Base-by-base conservation (phyloP, 2,888 invertebrate genomes). In the Gibbula magus region DNA sequence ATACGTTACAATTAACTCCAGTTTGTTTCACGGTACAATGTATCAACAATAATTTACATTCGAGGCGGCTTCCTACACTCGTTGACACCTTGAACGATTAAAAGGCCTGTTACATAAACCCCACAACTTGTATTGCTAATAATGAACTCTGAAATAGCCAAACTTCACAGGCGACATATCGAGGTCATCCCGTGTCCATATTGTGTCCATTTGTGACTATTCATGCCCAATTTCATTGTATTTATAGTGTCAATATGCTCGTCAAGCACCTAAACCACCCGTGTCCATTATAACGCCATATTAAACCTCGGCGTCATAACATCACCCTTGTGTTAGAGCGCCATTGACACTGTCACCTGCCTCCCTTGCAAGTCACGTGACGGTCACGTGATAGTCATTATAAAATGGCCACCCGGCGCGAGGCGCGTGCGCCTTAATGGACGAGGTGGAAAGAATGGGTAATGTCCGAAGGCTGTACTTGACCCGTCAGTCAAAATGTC, bases 271-370 rank as follows among this genome's bases (percentile, higher is more conserved):
- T 18, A 25, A 25, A 3, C 29, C 61, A 10, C 61, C 61, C 61
- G 61, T 61, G 29, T 29, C 29, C 29, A 61, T 61, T 61, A 61
- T 25, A 61, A 61, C 25, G 29, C 61, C 61, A 61, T 61, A 61
- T 61, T 56, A 61, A 61, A 45, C 29, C 61, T 61, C 61, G 29
- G 61, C 29, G 29, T 61, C 25, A 61, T 61, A 61, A 61, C n/a
- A 61, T 29, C 45, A 10, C 10, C 16, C 25, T 29, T 25, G 61
- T 61, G 61, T 61, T 22, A 61, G 25, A 25, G 16, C 29, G 25
- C 61, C 29, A 61, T 61, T 61, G 61, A 61, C 61, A 29, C 61
- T n/a, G 18, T 61, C 61, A 61, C 61, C 61, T 61, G 61, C 61
- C 61, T 16, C 25, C 22, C 25, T 18, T 61, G 61, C 25, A 25